phyloP scores from a whole-genome alignment of 2,888 invertebrate species.

The Pollenia griseotomentosa region DNA sequence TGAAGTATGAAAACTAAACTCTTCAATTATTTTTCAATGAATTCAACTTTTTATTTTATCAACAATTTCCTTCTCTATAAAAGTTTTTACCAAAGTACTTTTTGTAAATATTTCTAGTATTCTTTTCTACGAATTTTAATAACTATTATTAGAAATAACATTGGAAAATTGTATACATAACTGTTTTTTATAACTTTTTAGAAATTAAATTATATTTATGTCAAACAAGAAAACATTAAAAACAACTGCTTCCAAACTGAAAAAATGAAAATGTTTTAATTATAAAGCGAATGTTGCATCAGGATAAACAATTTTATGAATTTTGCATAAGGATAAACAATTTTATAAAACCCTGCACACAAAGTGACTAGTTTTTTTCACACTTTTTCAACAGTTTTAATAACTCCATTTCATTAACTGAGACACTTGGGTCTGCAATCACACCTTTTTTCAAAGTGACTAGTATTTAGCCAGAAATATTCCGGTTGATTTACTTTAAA shows the following conservation, averaged over 20 bases:
- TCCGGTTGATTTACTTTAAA: too few relatives aligned
- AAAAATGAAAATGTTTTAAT: background rate
- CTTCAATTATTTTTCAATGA: background rate
- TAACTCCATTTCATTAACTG: too few relatives aligned
- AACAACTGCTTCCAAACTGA: constrained; percentile 4
- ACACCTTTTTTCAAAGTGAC: too few relatives aligned
- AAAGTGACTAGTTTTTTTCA: too few relatives aligned
- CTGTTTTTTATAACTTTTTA: background rate
- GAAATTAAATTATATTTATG: background rate
- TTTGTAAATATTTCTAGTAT: constrained; percentile 58
- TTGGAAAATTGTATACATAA: constrained; percentile 10
- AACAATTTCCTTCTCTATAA: background rate
- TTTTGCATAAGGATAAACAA: too few relatives aligned
- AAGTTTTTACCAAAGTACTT: constrained; percentile 62
- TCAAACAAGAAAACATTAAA: background rate
- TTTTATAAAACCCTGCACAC: too few relatives aligned
- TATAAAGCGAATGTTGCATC: too few relatives aligned
- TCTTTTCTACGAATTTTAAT: constrained; percentile 13
- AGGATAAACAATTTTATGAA: too few relatives aligned
- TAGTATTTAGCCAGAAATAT: too few relatives aligned
- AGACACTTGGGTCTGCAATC: too few relatives aligned
- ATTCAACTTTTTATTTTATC: background rate
- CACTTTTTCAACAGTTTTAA: too few relatives aligned
- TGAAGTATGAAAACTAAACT: too few relatives aligned
- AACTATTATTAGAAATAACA: constrained; percentile 3